A percentile compares a stretch with the other conserved stretches of the same genome.
phyloP scores from a whole-genome alignment of 1,140 invertebrate genomes.

The Temnothorax longispinosus region DNA sequence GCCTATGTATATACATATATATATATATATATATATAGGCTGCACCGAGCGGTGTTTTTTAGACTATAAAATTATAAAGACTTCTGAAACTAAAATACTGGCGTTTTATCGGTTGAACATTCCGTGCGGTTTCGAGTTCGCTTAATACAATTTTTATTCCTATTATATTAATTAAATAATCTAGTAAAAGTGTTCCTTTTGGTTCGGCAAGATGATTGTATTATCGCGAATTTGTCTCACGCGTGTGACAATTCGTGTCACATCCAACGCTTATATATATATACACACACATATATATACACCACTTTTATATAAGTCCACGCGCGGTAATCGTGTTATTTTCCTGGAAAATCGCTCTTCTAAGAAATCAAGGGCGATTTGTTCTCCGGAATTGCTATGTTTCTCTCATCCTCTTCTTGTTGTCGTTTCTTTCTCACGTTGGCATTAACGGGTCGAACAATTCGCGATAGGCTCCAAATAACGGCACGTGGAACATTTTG shows the following conservation, averaged over 20 bases:
- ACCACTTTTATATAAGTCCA: not conserved
- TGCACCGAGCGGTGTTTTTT: not conserved
- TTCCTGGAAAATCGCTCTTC: slow-evolving; percentile 19
- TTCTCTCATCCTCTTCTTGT: not conserved
- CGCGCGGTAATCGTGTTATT: slow-evolving; percentile 18
- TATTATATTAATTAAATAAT: slow-evolving; percentile 26
- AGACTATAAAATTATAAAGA: slow-evolving; percentile 21
- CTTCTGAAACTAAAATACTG: not conserved
- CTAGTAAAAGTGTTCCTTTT: not conserved
- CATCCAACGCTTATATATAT: not conserved
- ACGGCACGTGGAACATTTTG: slow-evolving; percentile 41
- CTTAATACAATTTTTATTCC: not conserved
- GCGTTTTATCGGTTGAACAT: slow-evolving; percentile 20
- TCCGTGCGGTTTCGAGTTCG: not conserved
- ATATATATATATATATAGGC: no score
- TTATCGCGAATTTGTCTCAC: not conserved
- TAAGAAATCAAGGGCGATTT: slow-evolving; percentile 44
- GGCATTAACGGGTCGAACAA: not conserved
- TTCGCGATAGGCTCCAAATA: slow-evolving; percentile 18
- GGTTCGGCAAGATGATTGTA: not conserved
- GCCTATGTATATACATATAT: not conserved
- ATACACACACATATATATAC: no score
- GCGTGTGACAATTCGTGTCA: not conserved
- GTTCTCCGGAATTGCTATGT: not conserved
- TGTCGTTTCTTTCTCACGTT: not conserved